Evolutionary conservation across 2,113 vertebrate species (phyloP).

Genomic region (Gopherus flavomarginatus): DNA sequence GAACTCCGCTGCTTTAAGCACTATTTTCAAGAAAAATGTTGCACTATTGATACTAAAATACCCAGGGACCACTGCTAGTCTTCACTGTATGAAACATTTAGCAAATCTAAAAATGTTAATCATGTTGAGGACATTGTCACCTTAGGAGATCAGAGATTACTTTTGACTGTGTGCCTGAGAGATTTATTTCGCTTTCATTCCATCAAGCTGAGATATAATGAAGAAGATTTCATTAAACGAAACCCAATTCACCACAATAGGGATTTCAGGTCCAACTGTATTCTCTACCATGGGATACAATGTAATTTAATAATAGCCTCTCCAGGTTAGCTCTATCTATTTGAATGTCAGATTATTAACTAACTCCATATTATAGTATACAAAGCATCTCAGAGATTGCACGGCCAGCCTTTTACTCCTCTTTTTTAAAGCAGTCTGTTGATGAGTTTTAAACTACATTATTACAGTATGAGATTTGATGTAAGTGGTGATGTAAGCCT

Average conservation of each 20-base stretch:
- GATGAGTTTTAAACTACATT: neutral
- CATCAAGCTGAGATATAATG: conserved; percentile 60
- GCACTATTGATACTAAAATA: conserved; percentile 12
- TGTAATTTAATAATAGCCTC: conserved; percentile 56
- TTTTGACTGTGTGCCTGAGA: conserved; percentile 24
- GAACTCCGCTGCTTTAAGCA: neutral
- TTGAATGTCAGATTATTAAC: conserved; percentile 21
- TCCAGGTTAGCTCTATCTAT: conserved; percentile 33
- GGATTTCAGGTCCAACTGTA: neutral
- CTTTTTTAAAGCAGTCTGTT: neutral
- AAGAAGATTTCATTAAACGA: conserved; percentile 66
- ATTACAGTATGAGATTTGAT: neutral
- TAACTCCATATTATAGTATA: neutral
- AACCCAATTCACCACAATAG: conserved; percentile 19
- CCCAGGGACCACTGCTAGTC: conserved; percentile 5
- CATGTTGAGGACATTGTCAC: conserved; percentile 55
- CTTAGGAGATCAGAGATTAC: conserved; percentile 54
- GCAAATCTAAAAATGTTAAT: conserved; percentile 60
- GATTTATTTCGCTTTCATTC: conserved; percentile 61
- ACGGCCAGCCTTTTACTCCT: neutral
- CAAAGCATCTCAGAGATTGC: neutral
- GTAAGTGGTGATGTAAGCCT: neutral
- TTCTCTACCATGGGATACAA: conserved; percentile 13
- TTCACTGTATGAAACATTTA: conserved; percentile 42
- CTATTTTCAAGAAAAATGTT: neutral